phyloP scores from a whole-genome alignment of 1,140 invertebrate species.

The Philotrypesis tridentata region DNA sequence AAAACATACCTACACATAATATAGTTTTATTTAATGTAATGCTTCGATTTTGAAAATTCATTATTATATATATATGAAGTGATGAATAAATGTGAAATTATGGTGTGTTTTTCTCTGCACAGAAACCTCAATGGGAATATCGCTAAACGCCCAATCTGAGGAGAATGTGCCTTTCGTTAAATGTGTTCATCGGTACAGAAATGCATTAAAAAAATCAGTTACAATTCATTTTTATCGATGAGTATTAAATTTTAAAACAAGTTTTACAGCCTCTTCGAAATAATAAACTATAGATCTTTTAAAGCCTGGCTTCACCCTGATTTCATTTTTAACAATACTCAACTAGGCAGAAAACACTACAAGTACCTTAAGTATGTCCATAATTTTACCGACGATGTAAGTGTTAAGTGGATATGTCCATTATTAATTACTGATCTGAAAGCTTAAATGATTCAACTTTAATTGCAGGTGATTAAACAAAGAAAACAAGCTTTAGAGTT shows the following conservation, averaged over 20 bases:
- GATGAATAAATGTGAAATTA: not conserved
- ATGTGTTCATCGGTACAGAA: constrained; percentile 65
- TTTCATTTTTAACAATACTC: constrained; percentile 72
- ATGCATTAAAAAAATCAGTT: not conserved
- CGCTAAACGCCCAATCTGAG: constrained; percentile 77
- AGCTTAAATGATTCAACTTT: not conserved
- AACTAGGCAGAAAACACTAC: constrained; percentile 69
- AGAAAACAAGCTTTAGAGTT: constrained; percentile 69
- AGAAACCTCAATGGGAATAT: constrained; percentile 83
- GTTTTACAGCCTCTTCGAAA: constrained; percentile 63
- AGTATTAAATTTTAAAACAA: too few relatives aligned
- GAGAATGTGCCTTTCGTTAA: constrained; percentile 79
- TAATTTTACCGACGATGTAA: constrained; percentile 76
- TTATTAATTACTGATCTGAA: not conserved
- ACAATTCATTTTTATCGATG: too few relatives aligned
- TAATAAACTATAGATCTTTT: constrained; percentile 71
- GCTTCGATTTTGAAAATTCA: too few relatives aligned
- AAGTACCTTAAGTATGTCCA: constrained; percentile 76
- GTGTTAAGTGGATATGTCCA: not conserved
- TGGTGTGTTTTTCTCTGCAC: constrained; percentile 31
- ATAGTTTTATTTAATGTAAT: too few relatives aligned
- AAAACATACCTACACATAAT: too few relatives aligned
- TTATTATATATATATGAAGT: too few relatives aligned
- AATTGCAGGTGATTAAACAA: constrained; percentile 70
- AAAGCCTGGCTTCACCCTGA: constrained; percentile 76